Evolutionary conservation across 1,140 invertebrate species (phyloP), one percentile per base, ranked within the genome.

Genomic region (Hyposmocoma kahamanoa): DNA sequence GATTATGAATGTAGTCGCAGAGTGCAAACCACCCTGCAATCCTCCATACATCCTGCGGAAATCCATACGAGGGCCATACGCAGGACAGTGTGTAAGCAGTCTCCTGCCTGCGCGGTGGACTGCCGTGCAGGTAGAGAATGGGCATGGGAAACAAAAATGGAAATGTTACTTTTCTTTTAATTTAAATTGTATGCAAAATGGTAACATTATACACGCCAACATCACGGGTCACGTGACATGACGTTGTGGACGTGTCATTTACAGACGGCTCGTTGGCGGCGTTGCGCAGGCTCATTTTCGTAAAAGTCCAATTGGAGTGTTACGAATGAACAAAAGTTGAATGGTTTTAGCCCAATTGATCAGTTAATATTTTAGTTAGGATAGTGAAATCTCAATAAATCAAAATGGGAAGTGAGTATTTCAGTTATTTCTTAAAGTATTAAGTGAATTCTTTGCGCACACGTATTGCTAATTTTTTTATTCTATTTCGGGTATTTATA

Each of bases 181-280:
- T n/a, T n/a, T n/a, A n/a, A n/a, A n/a, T n/a, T n/a, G n/a, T n/a
- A n/a, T n/a, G n/a, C n/a, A 36, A 21, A 42, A 45, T 20, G 62
- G 58, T 53, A 70, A 72, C 65, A 65, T 63, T 60, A 43, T 43
- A 47, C 57, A 83, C 81, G 84, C 89, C 89, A 90, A 89, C 89
- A 90, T 90, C 89, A 90, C 87, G 87, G 87, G 88, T 90, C 89
- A 90, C 89, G 89, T 90, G 89, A 90, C 85, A 81, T 89, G 88
- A 89, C 88, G 88, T 89, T 88, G 84, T 82, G 86, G 82, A 85
- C 80, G 84, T 86, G 80, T 86, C 84, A 87, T 81, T 84, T 72
- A 77, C 68, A 69, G 71, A 74, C 72, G 60, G 79, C 71, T 85
- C 78, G 85, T 73, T 86, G 82, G 79, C 73, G 67, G 72, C 72